Evolutionary conservation across 1,140 invertebrate species (phyloP).

Genomic region (Gryllus bimaculatus): DNA sequence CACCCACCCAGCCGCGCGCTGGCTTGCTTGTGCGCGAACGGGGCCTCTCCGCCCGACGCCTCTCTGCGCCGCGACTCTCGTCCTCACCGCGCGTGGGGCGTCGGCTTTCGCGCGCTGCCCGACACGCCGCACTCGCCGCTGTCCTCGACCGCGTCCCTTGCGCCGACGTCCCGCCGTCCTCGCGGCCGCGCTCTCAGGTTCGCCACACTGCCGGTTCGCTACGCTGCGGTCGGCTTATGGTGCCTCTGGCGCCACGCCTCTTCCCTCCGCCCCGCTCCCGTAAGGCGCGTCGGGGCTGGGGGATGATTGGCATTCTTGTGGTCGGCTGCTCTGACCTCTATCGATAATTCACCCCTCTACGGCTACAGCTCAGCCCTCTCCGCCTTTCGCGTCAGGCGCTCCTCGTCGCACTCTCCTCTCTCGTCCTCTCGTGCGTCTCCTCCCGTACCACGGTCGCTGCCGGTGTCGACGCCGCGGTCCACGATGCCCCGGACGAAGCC

Average conservation of each 20-base stretch:
- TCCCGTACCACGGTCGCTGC: background rate
- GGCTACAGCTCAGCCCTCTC: background rate
- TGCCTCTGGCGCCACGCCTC: background rate
- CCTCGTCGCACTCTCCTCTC: background rate
- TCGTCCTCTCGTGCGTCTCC: background rate
- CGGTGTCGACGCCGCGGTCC: too few relatives aligned
- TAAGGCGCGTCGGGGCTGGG: background rate
- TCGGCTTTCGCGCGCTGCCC: too few relatives aligned
- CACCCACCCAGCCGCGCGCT: too few relatives aligned
- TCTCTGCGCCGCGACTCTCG: too few relatives aligned
- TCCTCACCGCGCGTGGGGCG: too few relatives aligned
- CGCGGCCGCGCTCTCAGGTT: background rate
- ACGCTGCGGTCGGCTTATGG: background rate
- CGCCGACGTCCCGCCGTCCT: background rate
- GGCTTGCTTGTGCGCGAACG: too few relatives aligned
- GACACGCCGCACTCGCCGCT: background rate
- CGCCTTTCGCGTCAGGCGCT: background rate
- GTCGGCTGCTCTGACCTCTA: constrained; percentile 14
- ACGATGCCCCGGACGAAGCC: too few relatives aligned
- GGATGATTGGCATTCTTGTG: constrained; percentile 17
- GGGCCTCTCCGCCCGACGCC: too few relatives aligned
- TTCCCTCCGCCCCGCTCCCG: background rate
- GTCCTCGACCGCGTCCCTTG: background rate
- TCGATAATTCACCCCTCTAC: constrained; percentile 12
- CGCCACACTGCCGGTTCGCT: background rate